Base-by-base conservation (phyloP, 2,797 vertebrate species). In the Chloroceryle amazona region DNA sequence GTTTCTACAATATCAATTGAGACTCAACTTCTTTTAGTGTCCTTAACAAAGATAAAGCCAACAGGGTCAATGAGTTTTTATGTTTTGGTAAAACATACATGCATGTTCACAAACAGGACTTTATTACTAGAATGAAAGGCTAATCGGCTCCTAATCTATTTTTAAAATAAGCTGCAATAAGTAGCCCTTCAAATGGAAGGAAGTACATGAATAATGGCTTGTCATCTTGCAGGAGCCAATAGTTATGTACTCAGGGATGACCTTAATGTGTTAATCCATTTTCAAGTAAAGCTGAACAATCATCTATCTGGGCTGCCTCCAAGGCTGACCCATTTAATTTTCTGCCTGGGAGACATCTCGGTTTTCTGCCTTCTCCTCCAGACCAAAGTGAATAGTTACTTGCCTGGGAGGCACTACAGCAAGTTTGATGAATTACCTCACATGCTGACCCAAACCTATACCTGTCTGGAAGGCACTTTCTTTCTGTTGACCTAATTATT, bases 301-400 rank as follows among this genome's bases (percentile, higher is more conserved):
- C 73, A 95, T 87, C 91, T 94, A 25, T 51, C 73, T 94, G 86
- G 70, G 67, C 29, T 89, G 63, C 83, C 87, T 95, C 82, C 63
- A 93, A 96, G 89, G 71, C 52, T 97, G 94, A 96, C 93, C 91
- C 86, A 95, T 82, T 96, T 96, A 96, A 95, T 95, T 95, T 97
- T 96, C 73, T 96, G 76, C 85, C 90, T 90, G 73, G 87, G 65
- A 96, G 52, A 88, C 80, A 80, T 71, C 35, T 82, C 63, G 46
- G 46, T 0, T 0, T 86, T 89, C 71, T 10, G 17, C 49, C 74
- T 94, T 79, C 90, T 70, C 29, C 93, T 82, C 54, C 71, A 95
- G 63, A 90, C 60, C 57, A 84, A 68, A 94, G 76, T 90, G 91
- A 92, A 82, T 46, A 85, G 80, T 68, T 81, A 91, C 91, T 84